A percentile compares a stretch with the other conserved stretches of the same genome.
Conservation (phyloP, 2,888 invertebrate species). For the Oscheius sp. region DNA sequence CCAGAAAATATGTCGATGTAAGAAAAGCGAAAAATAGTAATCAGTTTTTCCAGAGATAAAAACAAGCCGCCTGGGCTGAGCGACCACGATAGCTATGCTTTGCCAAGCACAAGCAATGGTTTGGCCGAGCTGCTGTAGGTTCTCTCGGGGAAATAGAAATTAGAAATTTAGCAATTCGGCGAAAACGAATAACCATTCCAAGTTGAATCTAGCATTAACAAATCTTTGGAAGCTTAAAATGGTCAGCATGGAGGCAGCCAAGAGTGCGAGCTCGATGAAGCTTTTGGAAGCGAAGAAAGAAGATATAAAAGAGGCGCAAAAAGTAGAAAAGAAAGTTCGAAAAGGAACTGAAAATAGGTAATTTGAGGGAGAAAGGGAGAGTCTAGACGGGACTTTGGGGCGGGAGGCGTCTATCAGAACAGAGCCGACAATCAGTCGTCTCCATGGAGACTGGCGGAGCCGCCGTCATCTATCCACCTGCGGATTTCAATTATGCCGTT, state of each 20-base stretch:
- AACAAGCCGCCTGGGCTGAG: background rate
- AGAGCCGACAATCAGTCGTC: constrained; percentile 26
- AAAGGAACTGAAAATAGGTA: constrained; percentile 1
- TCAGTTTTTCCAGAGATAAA: constrained; percentile 1
- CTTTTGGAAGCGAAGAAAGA: background rate
- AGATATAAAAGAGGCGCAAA: constrained; percentile 1
- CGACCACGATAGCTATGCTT: constrained; percentile 11
- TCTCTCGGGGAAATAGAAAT: background rate
- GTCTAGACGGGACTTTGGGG: no score
- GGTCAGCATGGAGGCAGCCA: no score
- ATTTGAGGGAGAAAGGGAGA: background rate
- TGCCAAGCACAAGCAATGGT: constrained; percentile 14
- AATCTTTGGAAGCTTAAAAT: constrained; percentile 19
- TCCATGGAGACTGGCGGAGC: constrained; percentile 24
- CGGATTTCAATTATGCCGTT: constrained; percentile 14
- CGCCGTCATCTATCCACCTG: constrained; percentile 23
- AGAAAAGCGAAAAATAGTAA: no score
- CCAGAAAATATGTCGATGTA: background rate
- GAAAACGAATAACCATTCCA: constrained; percentile 12
- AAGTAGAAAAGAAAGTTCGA: background rate
- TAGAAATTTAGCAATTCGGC: background rate
- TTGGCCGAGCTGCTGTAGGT: constrained; percentile 12
- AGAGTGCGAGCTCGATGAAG: no score
- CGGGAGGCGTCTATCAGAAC: constrained; percentile 10
- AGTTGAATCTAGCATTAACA: constrained; percentile 10